Conservation (phyloP, 2,113 vertebrate species). For the Blennius ocellaris region DNA sequence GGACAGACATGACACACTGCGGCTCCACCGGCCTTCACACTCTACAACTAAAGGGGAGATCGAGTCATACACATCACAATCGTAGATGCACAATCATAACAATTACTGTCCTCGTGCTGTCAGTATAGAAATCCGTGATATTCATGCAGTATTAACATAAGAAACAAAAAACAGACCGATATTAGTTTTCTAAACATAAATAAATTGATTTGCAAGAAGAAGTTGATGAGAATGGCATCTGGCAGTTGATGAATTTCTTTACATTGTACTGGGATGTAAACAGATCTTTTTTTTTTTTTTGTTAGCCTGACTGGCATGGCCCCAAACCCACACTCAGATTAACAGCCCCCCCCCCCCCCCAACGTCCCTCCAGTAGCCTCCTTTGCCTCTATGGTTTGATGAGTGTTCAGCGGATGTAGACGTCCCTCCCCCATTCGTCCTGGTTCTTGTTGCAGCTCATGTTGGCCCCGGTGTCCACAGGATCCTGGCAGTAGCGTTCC, state of each 20-base stretch:
- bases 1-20: conserved; percentile 69
- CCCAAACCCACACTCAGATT: conserved; percentile 56
- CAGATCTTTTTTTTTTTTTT: conserved; percentile 62
- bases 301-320: conserved; percentile 68
- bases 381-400: conserved; percentile 15
- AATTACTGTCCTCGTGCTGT: conserved; percentile 75
- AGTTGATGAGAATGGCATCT: conserved; percentile 65
- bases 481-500: conserved; percentile 87
- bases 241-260: conserved; percentile 75
- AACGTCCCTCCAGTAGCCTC: conserved; percentile 31
- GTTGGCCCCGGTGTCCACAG: conserved; percentile 81
- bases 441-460: conserved; percentile 86
- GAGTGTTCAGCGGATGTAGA: conserved; percentile 90
- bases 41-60: conserved; percentile 58
- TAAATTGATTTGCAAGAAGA: conserved; percentile 69
- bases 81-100: conserved; percentile 58
- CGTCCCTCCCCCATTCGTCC: conserved; percentile 92
- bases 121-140: conserved; percentile 71
- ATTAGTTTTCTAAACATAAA: conserved; percentile 64
- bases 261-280: conserved; percentile 82
- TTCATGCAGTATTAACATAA: conserved; percentile 84
- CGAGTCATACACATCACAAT: conserved; percentile 64
- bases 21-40: conserved; percentile 55
- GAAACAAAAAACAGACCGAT: conserved; percentile 71
- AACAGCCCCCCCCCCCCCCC: conserved; percentile 1